Evolutionary conservation across 2,888 invertebrate genomes (phyloP).

Genomic region (Hedychridium roseum): DNA sequence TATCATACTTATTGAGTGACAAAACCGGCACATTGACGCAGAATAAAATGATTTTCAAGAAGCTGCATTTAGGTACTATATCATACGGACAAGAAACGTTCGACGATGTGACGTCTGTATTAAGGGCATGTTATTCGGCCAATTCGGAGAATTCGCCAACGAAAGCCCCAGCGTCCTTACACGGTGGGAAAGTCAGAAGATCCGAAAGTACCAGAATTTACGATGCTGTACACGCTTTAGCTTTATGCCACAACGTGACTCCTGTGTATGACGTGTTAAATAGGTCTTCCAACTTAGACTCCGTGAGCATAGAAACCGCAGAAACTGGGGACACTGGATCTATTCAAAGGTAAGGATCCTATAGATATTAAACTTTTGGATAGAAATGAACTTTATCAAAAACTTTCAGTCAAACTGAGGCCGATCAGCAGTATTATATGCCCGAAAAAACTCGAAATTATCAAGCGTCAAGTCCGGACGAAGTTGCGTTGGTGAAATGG

Average conservation of each 20-base stretch:
- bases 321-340: slow-evolving; percentile 57
- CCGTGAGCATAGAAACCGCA: slow-evolving; percentile 53
- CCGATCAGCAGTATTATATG: slow-evolving; percentile 67
- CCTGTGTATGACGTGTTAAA: slow-evolving; percentile 83
- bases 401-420: slow-evolving; percentile 66
- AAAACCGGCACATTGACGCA: slow-evolving; percentile 99
- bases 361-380: background rate
- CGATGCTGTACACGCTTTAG: slow-evolving; percentile 92
- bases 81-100: slow-evolving; percentile 88
- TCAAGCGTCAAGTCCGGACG: slow-evolving; percentile 81
- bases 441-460: slow-evolving; percentile 65
- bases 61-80: slow-evolving; percentile 92
- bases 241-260: slow-evolving; percentile 98
- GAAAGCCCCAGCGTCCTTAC: slow-evolving; percentile 27
- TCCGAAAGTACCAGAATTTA: slow-evolving; percentile 80
- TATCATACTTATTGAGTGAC: slow-evolving; percentile 95
- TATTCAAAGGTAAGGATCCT: slow-evolving; percentile 52
- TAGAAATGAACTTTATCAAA: too few relatives aligned
- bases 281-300: slow-evolving; percentile 46
- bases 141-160: slow-evolving; percentile 45
- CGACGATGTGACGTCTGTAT: slow-evolving; percentile 72
- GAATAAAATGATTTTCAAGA: slow-evolving; percentile 98
- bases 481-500: slow-evolving; percentile 79
- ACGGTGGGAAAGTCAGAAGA: slow-evolving; percentile 68
- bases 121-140: slow-evolving; percentile 48